phyloP scores from a whole-genome alignment of 2,113 vertebrate species.

The Coracopsis vasa region DNA sequence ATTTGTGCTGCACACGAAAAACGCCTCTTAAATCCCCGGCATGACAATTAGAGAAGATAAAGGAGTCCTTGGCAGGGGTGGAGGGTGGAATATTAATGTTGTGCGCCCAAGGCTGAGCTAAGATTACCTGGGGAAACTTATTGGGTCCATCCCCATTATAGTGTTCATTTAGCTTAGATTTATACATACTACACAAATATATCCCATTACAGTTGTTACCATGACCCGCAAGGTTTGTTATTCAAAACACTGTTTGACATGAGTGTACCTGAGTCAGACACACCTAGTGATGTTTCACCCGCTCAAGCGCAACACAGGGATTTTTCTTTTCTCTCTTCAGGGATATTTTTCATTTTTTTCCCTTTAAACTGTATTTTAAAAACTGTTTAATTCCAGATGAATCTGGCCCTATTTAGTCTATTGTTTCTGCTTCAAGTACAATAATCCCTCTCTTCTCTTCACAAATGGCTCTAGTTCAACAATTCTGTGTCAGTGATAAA shows the following conservation, averaged over 20 bases:
- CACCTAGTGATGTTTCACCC: not conserved
- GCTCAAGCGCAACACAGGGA: not conserved
- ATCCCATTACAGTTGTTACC: not conserved
- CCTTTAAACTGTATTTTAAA: not conserved
- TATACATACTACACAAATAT: not conserved
- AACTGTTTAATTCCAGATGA: not conserved
- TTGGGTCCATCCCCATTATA: not conserved
- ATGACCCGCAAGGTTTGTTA: slow-evolving; percentile 5
- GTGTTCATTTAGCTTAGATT: not conserved
- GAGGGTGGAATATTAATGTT: not conserved
- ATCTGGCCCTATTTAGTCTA: not conserved
- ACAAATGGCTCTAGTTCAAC: not conserved
- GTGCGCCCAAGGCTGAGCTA: not conserved
- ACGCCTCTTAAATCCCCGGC: not conserved
- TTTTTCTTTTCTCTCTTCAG: not conserved
- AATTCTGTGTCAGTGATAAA: not conserved
- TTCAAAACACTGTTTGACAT: not conserved
- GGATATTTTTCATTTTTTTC: not conserved
- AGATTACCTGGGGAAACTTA: not conserved
- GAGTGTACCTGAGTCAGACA: not conserved
- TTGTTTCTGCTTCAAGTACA: not conserved
- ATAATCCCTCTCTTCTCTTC: not conserved
- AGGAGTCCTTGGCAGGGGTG: not conserved
- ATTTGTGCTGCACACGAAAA: not conserved
- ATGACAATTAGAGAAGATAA: not conserved